Evolutionary conservation across 2,888 invertebrate species (phyloP).

Genomic region (Seira musarum): DNA sequence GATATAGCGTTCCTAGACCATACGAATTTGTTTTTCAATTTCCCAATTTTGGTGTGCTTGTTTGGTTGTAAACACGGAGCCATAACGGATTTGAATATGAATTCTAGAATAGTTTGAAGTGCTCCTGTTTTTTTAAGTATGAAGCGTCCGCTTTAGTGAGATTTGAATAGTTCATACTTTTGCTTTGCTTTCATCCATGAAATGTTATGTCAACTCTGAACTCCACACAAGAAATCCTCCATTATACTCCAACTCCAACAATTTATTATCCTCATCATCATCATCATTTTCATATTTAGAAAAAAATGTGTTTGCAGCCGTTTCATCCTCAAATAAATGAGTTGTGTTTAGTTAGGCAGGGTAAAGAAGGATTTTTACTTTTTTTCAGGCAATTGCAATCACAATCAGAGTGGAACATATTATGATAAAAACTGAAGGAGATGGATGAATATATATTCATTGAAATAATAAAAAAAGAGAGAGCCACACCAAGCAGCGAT

Average conservation of each 20-base stretch:
- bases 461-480: constrained; percentile 10
- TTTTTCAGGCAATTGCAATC: constrained; percentile 4
- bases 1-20: too few species aligned
- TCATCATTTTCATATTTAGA: not conserved
- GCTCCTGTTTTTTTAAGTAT: too few species aligned
- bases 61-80: too few species aligned
- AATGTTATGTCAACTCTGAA: constrained; percentile 1
- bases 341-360: too few species aligned
- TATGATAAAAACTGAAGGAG: constrained; percentile 43
- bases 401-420: constrained; percentile 59
- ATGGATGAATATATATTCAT: constrained; percentile 45
- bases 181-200: not conserved
- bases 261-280: not conserved
- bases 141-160: too few species aligned
- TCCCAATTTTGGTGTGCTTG: too few species aligned
- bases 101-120: too few species aligned
- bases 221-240: not conserved
- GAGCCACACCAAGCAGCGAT: constrained; percentile 1
- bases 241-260: not conserved
- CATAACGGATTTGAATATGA: too few species aligned
- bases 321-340: too few species aligned
- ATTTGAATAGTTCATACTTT: not conserved
- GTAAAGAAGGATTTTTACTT: not conserved
- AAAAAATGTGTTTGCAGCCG: not conserved
- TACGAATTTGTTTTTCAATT: too few species aligned